Conservation (phyloP, 2,888 invertebrate genomes). For the Phengaris alcon region DNA sequence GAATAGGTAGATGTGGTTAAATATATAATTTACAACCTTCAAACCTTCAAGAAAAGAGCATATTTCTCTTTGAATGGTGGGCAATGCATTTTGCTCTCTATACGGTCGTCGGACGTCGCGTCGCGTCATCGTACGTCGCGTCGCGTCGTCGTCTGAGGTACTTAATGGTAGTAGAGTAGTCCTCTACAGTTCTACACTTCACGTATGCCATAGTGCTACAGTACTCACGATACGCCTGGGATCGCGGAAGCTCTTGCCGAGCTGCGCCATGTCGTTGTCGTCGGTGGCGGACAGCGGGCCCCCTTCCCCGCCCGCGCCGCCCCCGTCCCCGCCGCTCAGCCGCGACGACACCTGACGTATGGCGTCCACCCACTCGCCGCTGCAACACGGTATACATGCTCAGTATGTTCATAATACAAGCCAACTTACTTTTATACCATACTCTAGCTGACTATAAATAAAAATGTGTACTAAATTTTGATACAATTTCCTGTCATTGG, state of each 20-base stretch:
- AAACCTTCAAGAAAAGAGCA: too few relatives aligned
- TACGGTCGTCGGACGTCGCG: too few relatives aligned
- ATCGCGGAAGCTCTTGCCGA: slow-evolving; percentile 70
- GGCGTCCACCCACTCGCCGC: slow-evolving; percentile 92
- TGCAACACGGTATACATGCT: slow-evolving; percentile 49
- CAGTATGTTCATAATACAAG: neutral
- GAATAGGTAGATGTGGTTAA: too few relatives aligned
- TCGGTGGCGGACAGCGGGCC: slow-evolving; percentile 55
- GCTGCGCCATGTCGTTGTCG: slow-evolving; percentile 65
- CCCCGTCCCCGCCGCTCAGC: slow-evolving; percentile 60
- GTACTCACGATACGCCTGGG: slow-evolving; percentile 66
- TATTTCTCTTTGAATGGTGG: too few relatives aligned
- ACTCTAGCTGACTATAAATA: neutral
- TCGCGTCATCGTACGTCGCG: too few relatives aligned
- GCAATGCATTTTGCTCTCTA: too few relatives aligned
- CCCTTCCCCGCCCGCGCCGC: slow-evolving; percentile 53
- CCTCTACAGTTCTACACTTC: neutral
- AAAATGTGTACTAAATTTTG: too few relatives aligned
- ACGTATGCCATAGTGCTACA: neutral
- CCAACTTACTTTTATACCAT: neutral
- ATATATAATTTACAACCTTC: too few relatives aligned
- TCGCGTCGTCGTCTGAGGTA: too few relatives aligned
- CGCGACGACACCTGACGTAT: slow-evolving; percentile 82
- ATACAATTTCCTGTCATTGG: too few relatives aligned
- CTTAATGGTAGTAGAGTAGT: too few relatives aligned